Evolutionary conservation across 2,113 vertebrate genomes (phyloP), one percentile per base, ranked within the genome.

Genomic region (Phaethornis superciliosus): DNA sequence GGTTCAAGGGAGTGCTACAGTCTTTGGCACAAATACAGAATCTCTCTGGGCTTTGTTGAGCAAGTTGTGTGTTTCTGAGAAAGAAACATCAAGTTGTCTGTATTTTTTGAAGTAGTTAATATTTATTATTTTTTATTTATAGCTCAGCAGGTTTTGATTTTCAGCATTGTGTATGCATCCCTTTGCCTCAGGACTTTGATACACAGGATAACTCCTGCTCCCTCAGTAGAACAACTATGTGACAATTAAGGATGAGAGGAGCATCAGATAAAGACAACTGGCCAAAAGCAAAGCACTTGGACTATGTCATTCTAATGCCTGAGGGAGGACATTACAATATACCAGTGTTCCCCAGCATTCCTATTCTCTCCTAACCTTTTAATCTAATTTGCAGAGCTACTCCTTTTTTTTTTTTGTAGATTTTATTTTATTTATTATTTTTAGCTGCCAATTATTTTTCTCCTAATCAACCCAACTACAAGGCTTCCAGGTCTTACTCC

Each of bases 1-100:
- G 84, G 89, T 91, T 88, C 81, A 94, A 93, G 87, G 87, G 85
- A 89, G 59, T 74, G 71, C 77, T 91, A 82, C 35, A 63, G 68
- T 80, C 78, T 55, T 92, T 94, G 93, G 93, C 91, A 89, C 23
- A 95, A 91, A 82, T 82, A 59, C 58, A 91, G 22, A 46, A 58
- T 80, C 82, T 93, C 85, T 96, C 71, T 59, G 42, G 72, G 47
- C 40, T 88, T 89, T 89, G 67, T 74, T 88, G 55, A 83, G 59
- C 37, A 95, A 85, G 55, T 37, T 85, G 32, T 32, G n/a, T 47
- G 19, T 42, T 91, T 89, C 62, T 60, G 70, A 79, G 67, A 85
- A 82, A 85, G 56, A 79, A 76, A 64, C 33, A 42, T 63, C 56
- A 91, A 93, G 27, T 68, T 52, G 27, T 10, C 85, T 80, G 55